Base-by-base conservation (phyloP, 2,888 invertebrate genomes). In the Chironomus tentans region DNA sequence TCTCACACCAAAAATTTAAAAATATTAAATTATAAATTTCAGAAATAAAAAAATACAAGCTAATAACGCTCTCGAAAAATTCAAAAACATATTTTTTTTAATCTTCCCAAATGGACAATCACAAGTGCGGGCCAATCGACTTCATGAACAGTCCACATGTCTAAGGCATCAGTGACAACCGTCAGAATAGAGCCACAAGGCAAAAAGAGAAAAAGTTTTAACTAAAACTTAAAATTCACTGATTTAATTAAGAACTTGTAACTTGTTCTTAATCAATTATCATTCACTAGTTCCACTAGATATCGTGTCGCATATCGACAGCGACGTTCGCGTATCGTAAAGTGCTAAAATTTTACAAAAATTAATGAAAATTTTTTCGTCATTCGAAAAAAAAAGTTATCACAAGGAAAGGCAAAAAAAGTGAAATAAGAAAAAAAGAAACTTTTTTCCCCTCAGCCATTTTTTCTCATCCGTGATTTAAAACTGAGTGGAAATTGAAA, bases 101-200 rank as follows among this genome's bases (percentile, higher is more conserved):
- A 28, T 5, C 28, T 10, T 1, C 10, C 38, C 38, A 38, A 10
- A 38, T 10, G 2, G 38, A 38, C 38, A 38, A 38, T 38, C 10
- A 38, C 7, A 38, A 38, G 2, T 10, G 38, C 7, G 38, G 38
- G 38, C 38, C 38, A 38, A 10, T 4, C 10, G 10, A 10, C 28
- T 10, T 38, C 38, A 38, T 2, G 2, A 38, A 7, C 1, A 13
- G 65, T 65, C 65, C 65, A 65, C 13, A 24, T 65, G 65, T 24
- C 3, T 24, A 24, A 2, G 0, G 12, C 22, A 18, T 21, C 12
- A 24, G 22, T 22, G 21, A 21, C 65, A 21, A 24, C 21, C 56
- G 56, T 56, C 56, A 65, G 65, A 65, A 65, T 24, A 65, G 65
- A 65, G 65, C 65, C 65, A 65, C 65, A 65, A 65, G 65, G 65